Percentiles rank a stretch among this genome's conserved stretches.
phyloP scores from a whole-genome alignment of 2,113 vertebrate species.

The Rhinopomastus cyanomelas region DNA sequence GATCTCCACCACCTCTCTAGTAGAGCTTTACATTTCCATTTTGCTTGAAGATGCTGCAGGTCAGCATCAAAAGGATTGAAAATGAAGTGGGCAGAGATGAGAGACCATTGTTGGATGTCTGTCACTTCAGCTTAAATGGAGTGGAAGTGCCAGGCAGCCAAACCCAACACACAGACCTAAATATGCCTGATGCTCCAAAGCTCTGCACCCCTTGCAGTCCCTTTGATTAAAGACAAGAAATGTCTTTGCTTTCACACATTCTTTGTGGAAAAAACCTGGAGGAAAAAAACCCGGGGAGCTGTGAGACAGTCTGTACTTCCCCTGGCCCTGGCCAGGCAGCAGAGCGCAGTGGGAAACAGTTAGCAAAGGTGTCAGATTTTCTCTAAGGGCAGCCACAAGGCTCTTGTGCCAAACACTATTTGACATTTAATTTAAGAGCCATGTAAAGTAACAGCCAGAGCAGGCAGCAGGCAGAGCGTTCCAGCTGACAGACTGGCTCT shows the following conservation, averaged over 20 bases:
- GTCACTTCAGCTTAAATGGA: not conserved
- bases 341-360: constrained; percentile 46
- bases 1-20: too few relatives aligned
- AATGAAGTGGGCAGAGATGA: not conserved
- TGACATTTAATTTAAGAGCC: constrained; percentile 66
- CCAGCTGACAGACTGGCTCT: constrained; percentile 46
- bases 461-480: constrained; percentile 23
- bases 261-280: not conserved
- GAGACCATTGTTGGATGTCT: not conserved
- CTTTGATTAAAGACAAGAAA: not conserved
- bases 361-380: constrained; percentile 59
- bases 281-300: not conserved
- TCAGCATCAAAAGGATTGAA: not conserved
- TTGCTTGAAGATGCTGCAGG: not conserved
- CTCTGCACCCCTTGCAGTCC: not conserved
- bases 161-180: not conserved
- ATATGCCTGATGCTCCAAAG: not conserved
- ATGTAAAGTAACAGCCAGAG: constrained; percentile 41
- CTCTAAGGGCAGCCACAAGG: constrained; percentile 48
- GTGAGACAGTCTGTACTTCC: not conserved
- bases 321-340: not conserved
- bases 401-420: constrained; percentile 55
- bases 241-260: not conserved
- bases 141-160: not conserved
- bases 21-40: not conserved